A percentile compares a stretch with the other conserved stretches of the same genome.
phyloP scores from a whole-genome alignment of 2,113 vertebrate species.

The Capra hircus region DNA sequence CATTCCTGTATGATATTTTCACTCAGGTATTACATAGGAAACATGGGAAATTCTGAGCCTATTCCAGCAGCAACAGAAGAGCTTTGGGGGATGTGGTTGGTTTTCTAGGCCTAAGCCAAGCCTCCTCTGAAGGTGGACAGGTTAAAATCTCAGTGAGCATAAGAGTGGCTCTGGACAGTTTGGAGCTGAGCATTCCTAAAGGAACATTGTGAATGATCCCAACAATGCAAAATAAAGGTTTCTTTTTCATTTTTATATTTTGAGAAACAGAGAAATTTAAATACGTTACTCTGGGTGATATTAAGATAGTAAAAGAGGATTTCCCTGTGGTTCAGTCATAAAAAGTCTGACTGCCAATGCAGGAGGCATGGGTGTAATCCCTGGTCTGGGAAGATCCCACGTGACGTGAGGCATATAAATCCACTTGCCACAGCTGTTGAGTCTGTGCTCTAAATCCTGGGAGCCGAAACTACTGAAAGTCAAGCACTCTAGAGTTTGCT shows the following conservation, averaged over 20 bases:
- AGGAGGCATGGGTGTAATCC: not conserved
- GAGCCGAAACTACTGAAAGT: not conserved
- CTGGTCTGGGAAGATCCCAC: not conserved
- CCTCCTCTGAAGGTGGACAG: not conserved
- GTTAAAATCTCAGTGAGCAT: not conserved
- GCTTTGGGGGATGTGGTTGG: not conserved
- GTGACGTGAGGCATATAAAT: not conserved
- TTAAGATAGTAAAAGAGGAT: not conserved
- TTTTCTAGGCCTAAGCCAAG: not conserved
- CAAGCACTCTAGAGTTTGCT: not conserved
- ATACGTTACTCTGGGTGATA: not conserved
- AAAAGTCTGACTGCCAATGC: not conserved
- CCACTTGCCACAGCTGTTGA: not conserved
- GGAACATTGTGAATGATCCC: not conserved
- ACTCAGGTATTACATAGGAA: not conserved
- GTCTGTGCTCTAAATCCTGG: not conserved
- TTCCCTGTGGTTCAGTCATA: not conserved
- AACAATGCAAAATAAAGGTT: rapidly evolving
- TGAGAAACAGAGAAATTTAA: not conserved
- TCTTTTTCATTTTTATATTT: not conserved
- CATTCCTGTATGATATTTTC: not conserved
- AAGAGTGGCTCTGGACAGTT: not conserved
- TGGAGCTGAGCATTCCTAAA: not conserved
- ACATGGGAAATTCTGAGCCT: not conserved
- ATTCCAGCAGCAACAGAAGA: not conserved